Conservation (phyloP, 2,888 invertebrate genomes). For the Bugulina stolonifera region DNA sequence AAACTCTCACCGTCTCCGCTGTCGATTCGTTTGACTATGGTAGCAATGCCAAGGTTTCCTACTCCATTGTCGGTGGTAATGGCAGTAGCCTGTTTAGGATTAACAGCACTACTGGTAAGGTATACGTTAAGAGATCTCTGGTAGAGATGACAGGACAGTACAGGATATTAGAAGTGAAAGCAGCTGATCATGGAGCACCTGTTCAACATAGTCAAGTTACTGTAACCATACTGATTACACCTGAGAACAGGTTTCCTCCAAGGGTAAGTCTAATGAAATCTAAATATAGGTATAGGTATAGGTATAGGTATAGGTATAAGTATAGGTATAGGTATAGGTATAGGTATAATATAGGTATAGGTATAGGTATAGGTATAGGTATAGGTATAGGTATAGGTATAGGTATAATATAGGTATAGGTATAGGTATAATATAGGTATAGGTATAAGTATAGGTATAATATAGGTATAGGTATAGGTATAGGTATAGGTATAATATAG, state of each 20-base stretch:
- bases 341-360: too few relatives aligned
- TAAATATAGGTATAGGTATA: too few relatives aligned
- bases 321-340: too few relatives aligned
- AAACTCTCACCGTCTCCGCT: not conserved
- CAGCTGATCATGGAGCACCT: slow-evolving; percentile 15
- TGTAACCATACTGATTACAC: not conserved
- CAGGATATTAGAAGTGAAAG: not conserved
- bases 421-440: too few relatives aligned
- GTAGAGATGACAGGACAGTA: not conserved
- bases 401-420: too few relatives aligned
- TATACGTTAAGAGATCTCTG: not conserved
- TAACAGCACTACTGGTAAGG: not conserved
- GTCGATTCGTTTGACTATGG: slow-evolving; percentile 63
- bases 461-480: too few relatives aligned
- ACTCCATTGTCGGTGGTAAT: slow-evolving; percentile 59
- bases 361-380: too few relatives aligned
- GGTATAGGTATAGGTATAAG: too few relatives aligned
- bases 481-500: too few relatives aligned
- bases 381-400: too few relatives aligned
- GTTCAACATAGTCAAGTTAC: not conserved
- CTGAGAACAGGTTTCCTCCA: slow-evolving; percentile 1
- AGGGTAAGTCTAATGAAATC: not conserved
- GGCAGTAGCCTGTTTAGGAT: slow-evolving; percentile 4
- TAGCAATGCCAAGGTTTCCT: slow-evolving; percentile 81
- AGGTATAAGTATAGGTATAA: too few relatives aligned